Base-by-base conservation (phyloP, 1,140 invertebrate genomes). In the Elysia chlorotica region DNA sequence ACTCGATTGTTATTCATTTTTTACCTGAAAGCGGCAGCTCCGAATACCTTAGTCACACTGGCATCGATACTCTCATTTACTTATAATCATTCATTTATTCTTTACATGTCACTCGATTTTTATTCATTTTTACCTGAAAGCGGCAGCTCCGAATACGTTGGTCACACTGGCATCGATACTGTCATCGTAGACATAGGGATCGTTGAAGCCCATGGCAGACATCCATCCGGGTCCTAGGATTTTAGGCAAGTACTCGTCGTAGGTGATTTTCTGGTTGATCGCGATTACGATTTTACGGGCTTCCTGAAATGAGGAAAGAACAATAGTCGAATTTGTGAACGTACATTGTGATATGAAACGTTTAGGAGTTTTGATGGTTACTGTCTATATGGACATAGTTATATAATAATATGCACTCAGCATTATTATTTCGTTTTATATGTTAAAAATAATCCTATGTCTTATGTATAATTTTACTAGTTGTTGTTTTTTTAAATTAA, bases 71-170 rank as follows among this genome's bases (percentile, higher is more conserved):
- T n/a, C n/a, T n/a, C n/a, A n/a, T n/a, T n/a, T n/a, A n/a, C n/a
- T n/a, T n/a, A n/a, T n/a, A n/a, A n/a, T n/a, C n/a, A n/a, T n/a
- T n/a, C n/a, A n/a, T n/a, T n/a, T n/a, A n/a, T n/a, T n/a, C n/a
- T n/a, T n/a, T n/a, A n/a, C n/a, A n/a, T n/a, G n/a, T n/a, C n/a
- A n/a, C n/a, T n/a, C 41, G 14, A 48, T 48, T 48, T 48, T n/a
- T 48, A 48, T 14, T 48, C n/a, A 48, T 14, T n/a, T 48, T 48
- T 99, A 98, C 67, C 97, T 89, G 14, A 98, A 88, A 6, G 96
- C 96, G 31, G 96, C 96, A 0, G 96, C 96, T 0, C 96, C 95
- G 87, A 99, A 99, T 28, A 94, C 95, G 83, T 98, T 99, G 0
- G 94, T 91, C 78, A 99, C 93, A 6, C 91, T 91, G 1, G 96